Percentiles rank a stretch among this genome's conserved stretches.
phyloP scores from a whole-genome alignment of 2,113 vertebrate species.

The Apistogramma diplotaenia region DNA sequence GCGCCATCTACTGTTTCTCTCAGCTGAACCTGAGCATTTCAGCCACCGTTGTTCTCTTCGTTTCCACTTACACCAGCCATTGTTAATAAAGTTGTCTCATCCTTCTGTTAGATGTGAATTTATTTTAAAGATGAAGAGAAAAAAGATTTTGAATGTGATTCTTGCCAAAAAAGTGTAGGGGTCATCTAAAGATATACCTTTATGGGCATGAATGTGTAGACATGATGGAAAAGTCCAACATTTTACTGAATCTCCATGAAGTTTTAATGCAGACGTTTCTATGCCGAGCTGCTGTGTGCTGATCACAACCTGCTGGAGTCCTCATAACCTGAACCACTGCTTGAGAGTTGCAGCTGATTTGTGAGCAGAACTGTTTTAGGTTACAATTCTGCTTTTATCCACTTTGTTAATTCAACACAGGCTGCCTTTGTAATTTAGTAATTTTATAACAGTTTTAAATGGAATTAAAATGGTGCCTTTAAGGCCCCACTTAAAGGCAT shows the following conservation, averaged over 20 bases:
- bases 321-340: not conserved
- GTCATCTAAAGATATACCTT: too few species aligned
- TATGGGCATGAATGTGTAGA: not conserved
- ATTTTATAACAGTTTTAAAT: conserved; percentile 8
- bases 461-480: conserved; percentile 2
- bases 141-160: not conserved
- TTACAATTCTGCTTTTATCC: not conserved
- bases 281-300: not conserved
- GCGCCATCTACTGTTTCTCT: not conserved
- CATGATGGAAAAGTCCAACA: not conserved
- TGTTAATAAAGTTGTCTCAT: not conserved
- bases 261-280: not conserved
- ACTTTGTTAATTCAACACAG: not conserved
- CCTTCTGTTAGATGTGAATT: not conserved
- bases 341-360: not conserved
- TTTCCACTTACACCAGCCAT: not conserved
- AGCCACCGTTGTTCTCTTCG: not conserved
- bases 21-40: not conserved
- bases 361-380: not conserved
- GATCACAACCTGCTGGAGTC: not conserved
- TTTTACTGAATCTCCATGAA: not conserved
- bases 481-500: not conserved
- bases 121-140: not conserved
- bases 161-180: too few species aligned
- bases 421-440: not conserved